Evolutionary conservation across 2,888 invertebrate species (phyloP), one percentile per base, ranked within the genome.

Genomic region (Chorisops tibialis): DNA sequence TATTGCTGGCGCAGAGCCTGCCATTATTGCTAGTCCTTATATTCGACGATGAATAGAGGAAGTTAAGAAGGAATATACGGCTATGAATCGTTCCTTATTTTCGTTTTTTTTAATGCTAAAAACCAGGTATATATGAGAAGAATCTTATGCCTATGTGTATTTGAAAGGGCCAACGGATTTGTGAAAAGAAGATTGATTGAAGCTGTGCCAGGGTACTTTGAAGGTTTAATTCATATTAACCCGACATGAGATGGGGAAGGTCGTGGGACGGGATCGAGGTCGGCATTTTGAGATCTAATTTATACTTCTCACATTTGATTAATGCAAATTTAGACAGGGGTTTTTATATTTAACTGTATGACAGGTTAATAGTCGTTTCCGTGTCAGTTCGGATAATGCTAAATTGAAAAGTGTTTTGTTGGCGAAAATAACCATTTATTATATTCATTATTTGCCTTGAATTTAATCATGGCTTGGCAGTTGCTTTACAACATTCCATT

Each of bases 141-240:
- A 30, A 43, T 56, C 30, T 43, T 12, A 30, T 39, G 56, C 56
- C 47, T 7, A n/a, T 21, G 21, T 54, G 39, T 54, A 56, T 22
- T 45, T 45, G 56, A 56, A 56, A 56, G 56, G 39, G 43, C 56
- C 56, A 56, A 45, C 56, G 56, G 56, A 56, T 56, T 56, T 56
- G 56, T 56, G 56, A 56, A 56, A 56, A 43, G 56, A 56, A 56
- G 56, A 56, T 56, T 56, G 56, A 56, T 56, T 56, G 56, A 56
- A 56, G 43, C 35, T 14, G 43, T 56, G 56, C 37, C 56, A 35
- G 43, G 16, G 35, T 21, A 30, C 19, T 21, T 43, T 37, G 35
- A 11, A 41, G 56, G 56, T 56, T 45, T 56, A 56, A 45, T 56
- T 56, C 56, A 45, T 45, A 56, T 56, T 56, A 56, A 56, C 56